These are phyloP conservation scores for Agraylea sexmaculata DNA, from an alignment of 1,140 invertebrate species.

Conservation along the genomic window DNA sequence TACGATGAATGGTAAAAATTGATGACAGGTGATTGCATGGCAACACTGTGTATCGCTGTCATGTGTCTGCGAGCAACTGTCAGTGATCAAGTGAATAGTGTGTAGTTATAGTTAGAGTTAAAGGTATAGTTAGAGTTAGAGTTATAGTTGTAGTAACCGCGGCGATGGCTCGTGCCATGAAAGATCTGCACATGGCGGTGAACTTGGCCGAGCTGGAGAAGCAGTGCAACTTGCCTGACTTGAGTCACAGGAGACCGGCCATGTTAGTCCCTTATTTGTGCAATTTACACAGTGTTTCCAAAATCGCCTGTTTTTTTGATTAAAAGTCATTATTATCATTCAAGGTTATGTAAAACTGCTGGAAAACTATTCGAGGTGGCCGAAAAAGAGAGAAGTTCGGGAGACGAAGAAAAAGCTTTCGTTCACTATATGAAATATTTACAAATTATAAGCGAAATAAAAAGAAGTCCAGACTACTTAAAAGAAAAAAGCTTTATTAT, in stretches of 20 bases:
- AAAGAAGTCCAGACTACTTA: constrained; percentile 41
- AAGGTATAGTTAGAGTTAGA: too few relatives aligned
- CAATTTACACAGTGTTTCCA: constrained; percentile 4
- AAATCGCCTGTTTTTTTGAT: neutral
- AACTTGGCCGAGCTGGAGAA: constrained; percentile 42
- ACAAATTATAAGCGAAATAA: constrained; percentile 43
- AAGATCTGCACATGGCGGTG: constrained; percentile 39
- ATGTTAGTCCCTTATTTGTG: constrained; percentile 30
- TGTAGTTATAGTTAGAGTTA: too few relatives aligned
- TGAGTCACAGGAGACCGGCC: constrained; percentile 36
- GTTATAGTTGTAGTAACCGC: too few relatives aligned
- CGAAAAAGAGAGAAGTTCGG: constrained; percentile 36
- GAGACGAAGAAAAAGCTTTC: constrained; percentile 58
- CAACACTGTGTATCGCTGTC: too few relatives aligned
- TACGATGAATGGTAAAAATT: too few relatives aligned
- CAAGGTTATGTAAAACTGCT: constrained; percentile 42
- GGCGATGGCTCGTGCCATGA: too few relatives aligned
- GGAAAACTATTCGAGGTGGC: constrained; percentile 45
- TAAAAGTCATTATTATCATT: constrained; percentile 16
- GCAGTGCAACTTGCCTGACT: constrained; percentile 37
- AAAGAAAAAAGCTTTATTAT: constrained; percentile 44
- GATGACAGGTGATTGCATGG: too few relatives aligned
- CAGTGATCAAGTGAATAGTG: too few relatives aligned
- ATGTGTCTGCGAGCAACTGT: too few relatives aligned
- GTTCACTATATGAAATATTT: constrained; percentile 60